phyloP scores from a whole-genome alignment of 1,140 invertebrate species.

The Drosophila insularis region DNA sequence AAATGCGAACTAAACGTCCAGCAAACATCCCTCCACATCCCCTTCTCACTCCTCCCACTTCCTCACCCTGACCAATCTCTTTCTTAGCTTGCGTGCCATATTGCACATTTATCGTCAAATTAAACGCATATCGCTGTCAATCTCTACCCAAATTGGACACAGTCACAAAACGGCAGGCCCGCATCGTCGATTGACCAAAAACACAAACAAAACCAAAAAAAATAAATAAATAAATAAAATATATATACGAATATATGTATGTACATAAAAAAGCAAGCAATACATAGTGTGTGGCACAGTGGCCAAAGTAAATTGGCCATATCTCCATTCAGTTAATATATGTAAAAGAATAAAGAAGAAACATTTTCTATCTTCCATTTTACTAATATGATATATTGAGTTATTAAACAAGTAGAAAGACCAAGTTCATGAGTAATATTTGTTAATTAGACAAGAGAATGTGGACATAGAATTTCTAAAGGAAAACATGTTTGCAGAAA shows the following conservation, averaged over 20 bases:
- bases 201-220: not conserved
- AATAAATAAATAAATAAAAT: not conserved
- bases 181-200: slow-evolving; percentile 26
- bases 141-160: slow-evolving; percentile 62
- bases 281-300: not conserved
- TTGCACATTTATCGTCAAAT: slow-evolving; percentile 66
- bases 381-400: no score
- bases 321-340: not conserved
- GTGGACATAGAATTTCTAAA: no score
- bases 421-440: no score
- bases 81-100: slow-evolving; percentile 54
- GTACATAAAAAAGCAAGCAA: no score
- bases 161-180: slow-evolving; percentile 61
- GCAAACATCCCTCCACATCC: slow-evolving; percentile 14
- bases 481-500: no score
- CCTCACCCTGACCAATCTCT: not conserved
- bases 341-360: no score
- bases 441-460: no score
- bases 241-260: no score
- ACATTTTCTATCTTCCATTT: no score
- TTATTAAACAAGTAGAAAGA: no score
- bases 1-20: slow-evolving; percentile 32
- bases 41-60: not conserved
- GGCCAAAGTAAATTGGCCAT: not conserved
- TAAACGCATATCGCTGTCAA: slow-evolving; percentile 67